phyloP scores from a whole-genome alignment of 2,113 vertebrate species.

The Pogona vitticeps region DNA sequence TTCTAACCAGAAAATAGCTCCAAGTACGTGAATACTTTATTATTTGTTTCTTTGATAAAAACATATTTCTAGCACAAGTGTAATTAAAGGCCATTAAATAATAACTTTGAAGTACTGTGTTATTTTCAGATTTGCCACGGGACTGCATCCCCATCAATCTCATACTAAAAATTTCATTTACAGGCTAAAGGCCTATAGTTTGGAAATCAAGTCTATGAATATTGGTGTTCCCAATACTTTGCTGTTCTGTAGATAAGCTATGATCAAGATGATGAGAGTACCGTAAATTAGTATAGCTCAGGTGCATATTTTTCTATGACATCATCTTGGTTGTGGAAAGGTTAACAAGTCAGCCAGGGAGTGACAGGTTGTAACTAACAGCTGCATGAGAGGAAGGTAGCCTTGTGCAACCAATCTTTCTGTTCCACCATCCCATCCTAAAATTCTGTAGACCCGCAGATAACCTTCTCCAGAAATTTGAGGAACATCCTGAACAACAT shows the following conservation, averaged over 20 bases:
- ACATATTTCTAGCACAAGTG: conserved; percentile 6
- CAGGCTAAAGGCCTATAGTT: neutral
- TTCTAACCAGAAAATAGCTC: conserved; percentile 29
- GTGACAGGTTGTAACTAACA: neutral
- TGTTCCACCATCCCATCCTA: neutral
- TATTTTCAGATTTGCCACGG: neutral
- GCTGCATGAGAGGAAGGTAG: neutral
- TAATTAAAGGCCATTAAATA: conserved; percentile 12
- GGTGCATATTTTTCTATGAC: neutral
- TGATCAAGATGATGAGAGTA: neutral
- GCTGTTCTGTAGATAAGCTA: neutral
- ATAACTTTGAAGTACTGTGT: conserved; percentile 13
- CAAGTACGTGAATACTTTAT: neutral
- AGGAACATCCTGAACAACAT: no score
- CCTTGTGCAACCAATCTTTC: neutral
- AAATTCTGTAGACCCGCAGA: no score
- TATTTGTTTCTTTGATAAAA: conserved; percentile 38
- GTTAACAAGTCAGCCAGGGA: neutral
- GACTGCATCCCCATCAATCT: neutral
- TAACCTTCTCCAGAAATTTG: no score
- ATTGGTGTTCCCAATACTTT: neutral
- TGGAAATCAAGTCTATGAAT: neutral
- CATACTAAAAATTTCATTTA: neutral
- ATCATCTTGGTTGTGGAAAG: neutral
- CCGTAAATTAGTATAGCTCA: neutral